Conservation (phyloP, 2,888 invertebrate genomes). For the Latheticus oryzae region DNA sequence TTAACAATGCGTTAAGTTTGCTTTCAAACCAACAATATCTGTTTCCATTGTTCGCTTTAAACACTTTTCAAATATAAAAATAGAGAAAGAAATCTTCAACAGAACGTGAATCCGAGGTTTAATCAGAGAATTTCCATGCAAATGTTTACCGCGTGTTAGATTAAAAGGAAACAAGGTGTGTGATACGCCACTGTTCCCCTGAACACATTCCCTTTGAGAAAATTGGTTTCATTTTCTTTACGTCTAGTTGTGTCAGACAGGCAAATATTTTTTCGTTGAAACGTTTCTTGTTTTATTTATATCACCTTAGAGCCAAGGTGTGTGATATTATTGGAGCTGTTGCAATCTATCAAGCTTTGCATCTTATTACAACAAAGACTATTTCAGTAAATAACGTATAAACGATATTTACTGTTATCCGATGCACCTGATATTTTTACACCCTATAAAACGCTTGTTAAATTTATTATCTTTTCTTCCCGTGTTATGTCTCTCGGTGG, state of each 20-base stretch:
- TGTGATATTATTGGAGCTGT: conserved; percentile 28
- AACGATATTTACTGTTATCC: conserved; percentile 33
- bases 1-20: no score
- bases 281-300: conserved; percentile 37
- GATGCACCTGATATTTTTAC: conserved; percentile 34
- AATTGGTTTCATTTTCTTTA: conserved; percentile 40
- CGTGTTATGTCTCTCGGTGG: conserved; percentile 21
- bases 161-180: conserved; percentile 36
- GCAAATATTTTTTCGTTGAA: conserved; percentile 33
- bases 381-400: conserved; percentile 22
- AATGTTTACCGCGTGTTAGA: conserved; percentile 34
- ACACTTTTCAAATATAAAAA: conserved; percentile 15
- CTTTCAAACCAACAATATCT: no score
- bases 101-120: conserved; percentile 13
- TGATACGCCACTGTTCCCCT: conserved; percentile 25
- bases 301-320: conserved; percentile 31
- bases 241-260: conserved; percentile 34
- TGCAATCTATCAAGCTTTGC: conserved; percentile 38
- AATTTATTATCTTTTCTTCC: conserved; percentile 31
- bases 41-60: not conserved
- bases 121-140: conserved; percentile 34
- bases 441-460: conserved; percentile 33
- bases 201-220: conserved; percentile 30
- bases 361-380: conserved; percentile 23
- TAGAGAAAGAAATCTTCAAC: conserved; percentile 16